Evolutionary conservation across 2,888 invertebrate genomes (phyloP).

Genomic region (Trisateles emortualis): DNA sequence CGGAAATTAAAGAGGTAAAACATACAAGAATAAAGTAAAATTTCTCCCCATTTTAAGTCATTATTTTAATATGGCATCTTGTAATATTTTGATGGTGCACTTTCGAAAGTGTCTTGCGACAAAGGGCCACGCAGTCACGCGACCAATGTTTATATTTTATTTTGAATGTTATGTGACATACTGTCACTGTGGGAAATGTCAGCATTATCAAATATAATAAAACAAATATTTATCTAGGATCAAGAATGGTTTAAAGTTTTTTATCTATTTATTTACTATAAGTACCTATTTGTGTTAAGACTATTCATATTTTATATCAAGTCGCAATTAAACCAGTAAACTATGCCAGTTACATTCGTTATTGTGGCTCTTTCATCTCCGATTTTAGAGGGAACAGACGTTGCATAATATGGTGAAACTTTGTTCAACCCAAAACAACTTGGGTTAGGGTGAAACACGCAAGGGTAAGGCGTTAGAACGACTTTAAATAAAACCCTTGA

Average conservation of each 20-base stretch:
- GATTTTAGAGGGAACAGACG: background rate
- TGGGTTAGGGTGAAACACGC: background rate
- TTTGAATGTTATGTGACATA: conserved; percentile 37
- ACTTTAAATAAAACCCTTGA: conserved; percentile 4
- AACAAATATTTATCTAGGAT: too few relatives aligned
- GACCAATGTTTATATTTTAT: conserved; percentile 39
- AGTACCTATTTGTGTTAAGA: background rate
- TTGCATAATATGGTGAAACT: conserved; percentile 13
- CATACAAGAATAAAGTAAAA: conserved; percentile 20
- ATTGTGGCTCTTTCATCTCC: background rate
- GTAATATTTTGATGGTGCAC: conserved; percentile 50
- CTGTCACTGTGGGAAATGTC: background rate
- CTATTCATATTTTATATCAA: background rate
- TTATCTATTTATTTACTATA: too few relatives aligned
- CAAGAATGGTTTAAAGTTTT: too few relatives aligned
- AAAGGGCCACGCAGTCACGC: conserved; percentile 55
- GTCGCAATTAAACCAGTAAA: background rate
- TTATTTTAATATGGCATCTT: conserved; percentile 41
- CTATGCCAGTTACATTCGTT: conserved; percentile 5
- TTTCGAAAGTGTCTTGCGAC: conserved; percentile 49
- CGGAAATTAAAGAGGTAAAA: conserved; percentile 1
- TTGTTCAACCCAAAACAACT: conserved; percentile 6
- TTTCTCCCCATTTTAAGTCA: conserved; percentile 33
- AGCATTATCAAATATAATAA: too few relatives aligned
- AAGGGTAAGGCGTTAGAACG: background rate